A percentile compares a stretch with the other conserved stretches of the same genome.
phyloP scores from a whole-genome alignment of 1,140 invertebrate genomes.

The Lasioglossum albipes region DNA sequence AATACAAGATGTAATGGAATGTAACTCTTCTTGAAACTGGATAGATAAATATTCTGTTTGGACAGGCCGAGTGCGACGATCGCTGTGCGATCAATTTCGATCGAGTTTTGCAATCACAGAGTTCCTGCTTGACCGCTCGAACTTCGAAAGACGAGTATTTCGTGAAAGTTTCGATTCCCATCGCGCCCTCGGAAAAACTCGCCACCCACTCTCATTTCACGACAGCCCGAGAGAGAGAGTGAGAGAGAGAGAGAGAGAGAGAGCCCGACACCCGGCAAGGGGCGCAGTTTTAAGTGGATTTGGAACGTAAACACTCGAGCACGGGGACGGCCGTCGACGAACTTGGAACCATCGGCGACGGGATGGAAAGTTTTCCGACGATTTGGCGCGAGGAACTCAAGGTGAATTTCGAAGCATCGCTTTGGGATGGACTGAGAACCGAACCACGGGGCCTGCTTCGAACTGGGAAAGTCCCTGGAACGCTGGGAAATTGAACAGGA shows the following conservation, averaged over 20 bases:
- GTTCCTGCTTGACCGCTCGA: no score
- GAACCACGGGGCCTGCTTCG: neutral
- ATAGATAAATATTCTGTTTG: no score
- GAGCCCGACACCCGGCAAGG: neutral
- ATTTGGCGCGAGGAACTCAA: conserved; percentile 24
- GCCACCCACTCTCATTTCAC: neutral
- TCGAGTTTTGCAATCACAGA: no score
- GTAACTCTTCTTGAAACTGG: no score
- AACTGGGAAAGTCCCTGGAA: neutral
- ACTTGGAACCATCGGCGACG: conserved; percentile 23
- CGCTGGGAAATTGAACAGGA: neutral
- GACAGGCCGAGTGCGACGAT: no score
- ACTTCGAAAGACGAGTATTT: no score
- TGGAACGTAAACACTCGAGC: conserved; percentile 20
- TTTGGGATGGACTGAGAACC: conserved; percentile 44
- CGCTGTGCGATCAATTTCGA: no score
- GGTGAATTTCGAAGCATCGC: conserved; percentile 1
- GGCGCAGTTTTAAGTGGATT: conserved; percentile 23
- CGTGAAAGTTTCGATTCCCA: neutral
- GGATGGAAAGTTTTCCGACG: conserved; percentile 29
- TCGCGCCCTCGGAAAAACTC: neutral
- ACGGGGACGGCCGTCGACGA: neutral
- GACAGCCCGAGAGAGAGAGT: no score
- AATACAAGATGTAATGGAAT: no score
- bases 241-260: no score